Evolutionary conservation across 2,888 invertebrate genomes (phyloP).

Genomic region (Euplexia lucipara): DNA sequence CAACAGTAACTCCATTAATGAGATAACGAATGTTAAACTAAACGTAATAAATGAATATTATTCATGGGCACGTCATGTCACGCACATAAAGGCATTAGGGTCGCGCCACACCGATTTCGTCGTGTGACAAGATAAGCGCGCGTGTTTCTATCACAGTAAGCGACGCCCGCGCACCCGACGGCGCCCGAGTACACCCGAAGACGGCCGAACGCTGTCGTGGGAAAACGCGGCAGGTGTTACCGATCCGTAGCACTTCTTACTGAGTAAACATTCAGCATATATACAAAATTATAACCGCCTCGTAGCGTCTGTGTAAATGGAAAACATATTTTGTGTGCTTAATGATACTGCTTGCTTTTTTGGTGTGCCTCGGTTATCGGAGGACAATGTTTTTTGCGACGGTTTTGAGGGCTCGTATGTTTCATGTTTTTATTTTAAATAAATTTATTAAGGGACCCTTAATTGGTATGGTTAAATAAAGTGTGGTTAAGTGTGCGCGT

Average conservation of each 20-base stretch:
- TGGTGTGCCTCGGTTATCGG: conserved; percentile 86
- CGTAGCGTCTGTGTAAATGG: conserved; percentile 90
- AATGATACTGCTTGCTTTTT: conserved; percentile 90
- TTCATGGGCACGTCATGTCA: conserved; percentile 68
- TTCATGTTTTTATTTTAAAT: conserved; percentile 81
- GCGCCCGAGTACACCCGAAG: conserved; percentile 78
- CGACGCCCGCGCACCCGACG: conserved; percentile 78
- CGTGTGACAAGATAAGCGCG: conserved; percentile 75
- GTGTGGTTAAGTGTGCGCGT: conserved; percentile 74
- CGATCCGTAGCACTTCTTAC: conserved; percentile 89
- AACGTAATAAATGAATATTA: conserved; percentile 61
- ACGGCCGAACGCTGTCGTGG: conserved; percentile 85
- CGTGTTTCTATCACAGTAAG: conserved; percentile 69
- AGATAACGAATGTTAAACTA: conserved; percentile 49
- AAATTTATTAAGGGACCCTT: conserved; percentile 83
- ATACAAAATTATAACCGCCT: conserved; percentile 91
- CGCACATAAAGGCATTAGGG: conserved; percentile 73
- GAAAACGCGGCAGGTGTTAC: conserved; percentile 90
- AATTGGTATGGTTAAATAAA: conserved; percentile 84
- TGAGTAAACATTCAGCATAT: conserved; percentile 90
- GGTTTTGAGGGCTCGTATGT: conserved; percentile 74
- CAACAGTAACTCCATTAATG: conserved; percentile 45
- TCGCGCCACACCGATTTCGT: conserved; percentile 76
- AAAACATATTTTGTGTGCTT: conserved; percentile 91
- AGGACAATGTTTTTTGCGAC: conserved; percentile 84